A percentile compares a stretch with the other conserved stretches of the same genome.
phyloP scores from a whole-genome alignment of 1,140 invertebrate species.

The Euschistus heros region DNA sequence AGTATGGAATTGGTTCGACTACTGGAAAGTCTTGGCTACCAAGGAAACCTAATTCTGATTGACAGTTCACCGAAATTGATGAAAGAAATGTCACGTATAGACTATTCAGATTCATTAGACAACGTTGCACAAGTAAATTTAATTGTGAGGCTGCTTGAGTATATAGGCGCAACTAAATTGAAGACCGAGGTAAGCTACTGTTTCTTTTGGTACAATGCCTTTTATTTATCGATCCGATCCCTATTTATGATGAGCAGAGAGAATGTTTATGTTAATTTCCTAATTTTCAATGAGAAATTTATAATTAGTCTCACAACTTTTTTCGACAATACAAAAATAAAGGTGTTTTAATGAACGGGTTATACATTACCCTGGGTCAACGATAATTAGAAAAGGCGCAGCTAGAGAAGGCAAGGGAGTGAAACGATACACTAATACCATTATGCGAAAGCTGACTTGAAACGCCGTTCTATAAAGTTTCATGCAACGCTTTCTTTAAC shows the following conservation, averaged over 20 bases:
- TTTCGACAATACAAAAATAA: too few species aligned
- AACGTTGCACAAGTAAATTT: neutral
- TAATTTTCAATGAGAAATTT: neutral
- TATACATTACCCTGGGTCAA: too few species aligned
- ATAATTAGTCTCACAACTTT: neutral
- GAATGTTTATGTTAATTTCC: neutral
- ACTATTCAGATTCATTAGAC: neutral
- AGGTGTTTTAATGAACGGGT: too few species aligned
- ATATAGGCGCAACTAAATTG: neutral
- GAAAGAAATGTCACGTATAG: slow-evolving; percentile 26
- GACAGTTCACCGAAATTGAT: slow-evolving; percentile 36
- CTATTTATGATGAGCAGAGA: neutral
- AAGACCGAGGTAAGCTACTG: neutral
- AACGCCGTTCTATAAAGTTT: too few species aligned
- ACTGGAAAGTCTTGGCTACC: slow-evolving; percentile 45
- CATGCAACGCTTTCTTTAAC: too few species aligned
- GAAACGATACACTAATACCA: too few species aligned
- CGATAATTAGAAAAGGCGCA: too few species aligned
- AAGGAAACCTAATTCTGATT: slow-evolving; percentile 34
- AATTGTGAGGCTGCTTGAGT: neutral
- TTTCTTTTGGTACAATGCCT: neutral
- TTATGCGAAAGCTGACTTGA: too few species aligned
- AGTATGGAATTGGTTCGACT: slow-evolving; percentile 42
- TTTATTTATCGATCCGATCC: neutral
- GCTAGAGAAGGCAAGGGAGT: too few species aligned